Conservation (phyloP, 53 echinoderm and acorn worm species). For the Luidia sarsii region DNA sequence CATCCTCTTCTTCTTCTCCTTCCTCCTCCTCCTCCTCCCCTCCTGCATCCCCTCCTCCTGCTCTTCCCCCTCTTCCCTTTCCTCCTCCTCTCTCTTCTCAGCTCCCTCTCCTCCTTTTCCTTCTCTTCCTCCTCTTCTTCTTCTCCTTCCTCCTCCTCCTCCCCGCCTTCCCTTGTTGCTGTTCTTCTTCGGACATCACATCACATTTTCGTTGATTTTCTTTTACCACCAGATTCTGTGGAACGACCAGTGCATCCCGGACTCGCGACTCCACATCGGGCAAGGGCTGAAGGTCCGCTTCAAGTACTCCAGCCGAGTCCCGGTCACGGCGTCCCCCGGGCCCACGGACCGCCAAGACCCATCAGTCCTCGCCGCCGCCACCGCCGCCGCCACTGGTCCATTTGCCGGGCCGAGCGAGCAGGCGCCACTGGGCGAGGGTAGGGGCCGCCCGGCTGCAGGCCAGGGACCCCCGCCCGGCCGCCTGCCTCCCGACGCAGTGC, state of each 20-base stretch:
- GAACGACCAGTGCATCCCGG: conserved; percentile 46
- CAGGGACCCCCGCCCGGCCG: neutral
- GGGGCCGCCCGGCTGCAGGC: neutral
- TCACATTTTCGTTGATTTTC: neutral
- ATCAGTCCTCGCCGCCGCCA: neutral
- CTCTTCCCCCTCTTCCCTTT: too few relatives aligned
- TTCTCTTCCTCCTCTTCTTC: neutral
- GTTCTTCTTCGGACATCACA: neutral
- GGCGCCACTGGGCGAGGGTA: too few relatives aligned
- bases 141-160: neutral
- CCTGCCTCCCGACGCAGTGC: neutral
- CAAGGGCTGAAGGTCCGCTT: conserved; percentile 16
- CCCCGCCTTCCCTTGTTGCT: neutral
- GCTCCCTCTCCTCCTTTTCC: neutral
- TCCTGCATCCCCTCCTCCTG: too few relatives aligned
- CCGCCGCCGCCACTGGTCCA: neutral
- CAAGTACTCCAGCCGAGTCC: conserved; percentile 12
- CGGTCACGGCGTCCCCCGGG: neutral
- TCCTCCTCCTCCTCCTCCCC: neutral
- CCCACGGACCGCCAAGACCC: neutral
- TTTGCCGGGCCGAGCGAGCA: neutral
- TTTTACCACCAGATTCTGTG: conserved; percentile 25
- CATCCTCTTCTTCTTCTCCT: neutral
- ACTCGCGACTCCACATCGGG: conserved; percentile 33
- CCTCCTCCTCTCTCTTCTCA: too few relatives aligned